These are phyloP conservation scores for Pithys albifrons DNA, from an alignment of 2,113 vertebrate species.

Conservation along the genomic window DNA sequence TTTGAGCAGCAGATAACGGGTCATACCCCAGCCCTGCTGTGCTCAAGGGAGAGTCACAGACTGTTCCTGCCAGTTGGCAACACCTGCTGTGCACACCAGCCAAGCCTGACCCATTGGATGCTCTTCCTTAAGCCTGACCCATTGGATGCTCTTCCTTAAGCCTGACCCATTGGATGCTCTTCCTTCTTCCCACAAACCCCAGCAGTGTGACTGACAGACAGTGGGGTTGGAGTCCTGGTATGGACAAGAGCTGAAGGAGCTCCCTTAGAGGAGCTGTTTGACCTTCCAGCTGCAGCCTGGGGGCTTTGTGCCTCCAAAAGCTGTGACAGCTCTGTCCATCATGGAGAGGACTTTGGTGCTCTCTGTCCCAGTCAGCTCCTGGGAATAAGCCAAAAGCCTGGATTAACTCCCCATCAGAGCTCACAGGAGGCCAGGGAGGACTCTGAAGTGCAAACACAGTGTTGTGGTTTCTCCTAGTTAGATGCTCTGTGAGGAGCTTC, in stretches of 20 bases:
- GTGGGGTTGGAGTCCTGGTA: background rate
- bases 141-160: background rate
- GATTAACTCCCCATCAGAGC: background rate
- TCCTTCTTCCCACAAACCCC: background rate
- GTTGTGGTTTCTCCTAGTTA: background rate
- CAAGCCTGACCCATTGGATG: background rate
- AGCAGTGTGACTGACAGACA: background rate
- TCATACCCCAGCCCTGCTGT: background rate
- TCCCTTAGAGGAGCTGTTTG: background rate
- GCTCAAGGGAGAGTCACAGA: background rate
- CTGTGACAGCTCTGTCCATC: background rate
- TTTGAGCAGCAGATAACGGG: background rate
- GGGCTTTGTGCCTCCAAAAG: background rate
- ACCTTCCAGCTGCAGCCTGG: background rate
- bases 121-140: too few species aligned
- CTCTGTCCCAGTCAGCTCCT: background rate
- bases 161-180: background rate
- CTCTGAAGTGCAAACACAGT: background rate
- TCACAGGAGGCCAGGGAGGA: background rate
- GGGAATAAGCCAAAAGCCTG: background rate
- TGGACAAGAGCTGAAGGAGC: background rate
- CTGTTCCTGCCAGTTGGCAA: background rate
- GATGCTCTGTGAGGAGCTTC: background rate
- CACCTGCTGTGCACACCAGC: background rate
- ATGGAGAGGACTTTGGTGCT: background rate